These are phyloP conservation scores for Arion vulgaris DNA, from an alignment of 1,140 invertebrate species.

Conservation along the genomic window DNA sequence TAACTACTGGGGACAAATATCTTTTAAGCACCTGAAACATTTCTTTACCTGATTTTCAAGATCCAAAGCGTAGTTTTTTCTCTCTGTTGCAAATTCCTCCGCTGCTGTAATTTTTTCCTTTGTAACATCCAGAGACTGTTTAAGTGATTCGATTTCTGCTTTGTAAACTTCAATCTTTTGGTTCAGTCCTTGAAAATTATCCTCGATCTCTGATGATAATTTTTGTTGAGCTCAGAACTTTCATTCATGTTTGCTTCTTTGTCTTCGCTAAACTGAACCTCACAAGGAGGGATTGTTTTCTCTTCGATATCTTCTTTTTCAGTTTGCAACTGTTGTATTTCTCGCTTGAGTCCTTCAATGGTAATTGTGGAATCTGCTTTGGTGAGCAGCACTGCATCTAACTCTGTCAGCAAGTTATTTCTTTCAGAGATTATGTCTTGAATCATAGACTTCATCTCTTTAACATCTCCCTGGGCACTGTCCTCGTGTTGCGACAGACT, in stretches of 20 bases:
- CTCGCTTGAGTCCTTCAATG: slow-evolving; percentile 49
- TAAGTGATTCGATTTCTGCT: slow-evolving; percentile 39
- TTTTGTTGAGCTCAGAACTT: slow-evolving; percentile 47
- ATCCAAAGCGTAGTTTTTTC: slow-evolving; percentile 55
- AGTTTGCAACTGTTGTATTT: slow-evolving; percentile 45
- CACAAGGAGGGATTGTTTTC: slow-evolving; percentile 59
- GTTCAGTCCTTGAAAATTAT: slow-evolving; percentile 40
- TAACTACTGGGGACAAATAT: no score
- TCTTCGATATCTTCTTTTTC: slow-evolving; percentile 62
- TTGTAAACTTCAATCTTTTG: slow-evolving; percentile 42
- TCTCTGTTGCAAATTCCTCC: slow-evolving; percentile 52
- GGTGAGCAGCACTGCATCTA: slow-evolving; percentile 47
- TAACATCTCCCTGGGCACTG: slow-evolving; percentile 48
- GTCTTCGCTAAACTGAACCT: slow-evolving; percentile 62
- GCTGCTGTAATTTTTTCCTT: slow-evolving; percentile 35
- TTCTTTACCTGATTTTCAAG: slow-evolving; percentile 54
- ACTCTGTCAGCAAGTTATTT: slow-evolving; percentile 48
- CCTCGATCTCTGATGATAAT: slow-evolving; percentile 43
- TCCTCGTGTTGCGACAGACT: slow-evolving; percentile 43
- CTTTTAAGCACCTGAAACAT: no score
- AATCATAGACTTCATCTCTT: slow-evolving; percentile 58
- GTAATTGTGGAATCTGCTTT: slow-evolving; percentile 54
- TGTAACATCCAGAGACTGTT: slow-evolving; percentile 37
- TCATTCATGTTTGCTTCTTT: slow-evolving; percentile 52
- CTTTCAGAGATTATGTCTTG: slow-evolving; percentile 58